Evolutionary conservation across 37 sponge, comb jelly and placozoan species (phyloP).

Genomic region (Sycon ciliatum): DNA sequence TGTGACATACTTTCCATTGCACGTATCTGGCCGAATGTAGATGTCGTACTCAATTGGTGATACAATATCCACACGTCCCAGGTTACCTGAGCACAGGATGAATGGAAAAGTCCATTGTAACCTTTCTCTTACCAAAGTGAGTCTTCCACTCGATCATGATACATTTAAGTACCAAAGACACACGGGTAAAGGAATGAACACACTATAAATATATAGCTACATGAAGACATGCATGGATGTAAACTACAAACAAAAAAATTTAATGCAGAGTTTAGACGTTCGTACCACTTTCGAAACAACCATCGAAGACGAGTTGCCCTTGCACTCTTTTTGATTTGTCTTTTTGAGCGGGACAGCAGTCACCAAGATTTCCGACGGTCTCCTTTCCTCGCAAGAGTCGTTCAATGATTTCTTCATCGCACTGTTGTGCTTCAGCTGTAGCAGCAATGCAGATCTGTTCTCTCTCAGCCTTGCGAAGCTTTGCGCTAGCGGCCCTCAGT

Average conservation of each 20-base stretch:
- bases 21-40: conserved; percentile 85
- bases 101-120: neutral
- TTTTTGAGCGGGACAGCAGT: too few species aligned
- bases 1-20: conserved; percentile 72
- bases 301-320: conserved; percentile 75
- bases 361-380: too few species aligned
- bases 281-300: conserved; percentile 77
- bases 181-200: neutral
- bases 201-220: neutral
- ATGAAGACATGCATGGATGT: conserved; percentile 1
- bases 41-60: conserved; percentile 87
- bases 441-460: too few species aligned
- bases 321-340: too few species aligned
- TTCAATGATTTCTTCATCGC: too few species aligned
- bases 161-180: neutral
- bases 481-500: too few species aligned
- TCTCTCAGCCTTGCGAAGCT: too few species aligned
- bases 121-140: neutral
- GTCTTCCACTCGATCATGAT: neutral
- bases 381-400: too few species aligned
- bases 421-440: too few species aligned
- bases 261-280: neutral
- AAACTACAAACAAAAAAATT: neutral
- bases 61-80: conserved; percentile 78
- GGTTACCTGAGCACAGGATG: conserved; percentile 48